phyloP scores from a whole-genome alignment of 1,140 invertebrate species.

The Scaptomyza montana region DNA sequence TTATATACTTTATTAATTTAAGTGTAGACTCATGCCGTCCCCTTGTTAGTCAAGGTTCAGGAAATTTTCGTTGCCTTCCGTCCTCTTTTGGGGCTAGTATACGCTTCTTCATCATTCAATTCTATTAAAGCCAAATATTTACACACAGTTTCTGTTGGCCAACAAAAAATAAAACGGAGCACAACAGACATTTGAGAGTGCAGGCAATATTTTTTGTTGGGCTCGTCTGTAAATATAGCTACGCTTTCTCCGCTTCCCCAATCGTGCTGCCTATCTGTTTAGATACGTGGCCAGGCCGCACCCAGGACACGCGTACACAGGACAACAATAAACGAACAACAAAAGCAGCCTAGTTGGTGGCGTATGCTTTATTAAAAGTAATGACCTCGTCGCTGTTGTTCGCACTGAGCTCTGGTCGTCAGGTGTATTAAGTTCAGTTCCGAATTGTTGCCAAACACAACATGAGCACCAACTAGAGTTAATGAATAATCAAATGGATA shows the following conservation, averaged over 20 bases:
- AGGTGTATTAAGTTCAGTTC: slow-evolving; percentile 13
- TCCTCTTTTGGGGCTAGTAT: slow-evolving; percentile 13
- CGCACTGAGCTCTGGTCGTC: slow-evolving; percentile 13
- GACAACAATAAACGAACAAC: neutral
- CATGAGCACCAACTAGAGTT: neutral
- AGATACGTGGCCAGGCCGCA: slow-evolving; percentile 32
- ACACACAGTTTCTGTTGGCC: slow-evolving; percentile 39
- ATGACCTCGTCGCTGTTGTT: slow-evolving; percentile 63
- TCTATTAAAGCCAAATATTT: slow-evolving; percentile 82
- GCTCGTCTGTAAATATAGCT: slow-evolving; percentile 17
- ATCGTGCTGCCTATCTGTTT: neutral
- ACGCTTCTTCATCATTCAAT: slow-evolving; percentile 71
- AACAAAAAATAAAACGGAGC: slow-evolving; percentile 25
- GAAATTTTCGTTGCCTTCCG: slow-evolving; percentile 39
- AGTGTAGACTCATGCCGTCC: slow-evolving; percentile 40
- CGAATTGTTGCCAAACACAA: neutral
- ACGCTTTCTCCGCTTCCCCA: neutral
- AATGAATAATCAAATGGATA: neutral
- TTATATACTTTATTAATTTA: slow-evolving; percentile 83
- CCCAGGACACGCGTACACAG: slow-evolving; percentile 32
- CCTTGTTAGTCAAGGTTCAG: slow-evolving; percentile 42
- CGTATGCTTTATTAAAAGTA: slow-evolving; percentile 71
- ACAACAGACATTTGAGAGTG: slow-evolving; percentile 31
- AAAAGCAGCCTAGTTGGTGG: neutral
- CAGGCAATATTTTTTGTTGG: slow-evolving; percentile 13